A percentile compares a stretch with the other conserved stretches of the same genome.
These are phyloP conservation scores for Thripadectes ignobilis DNA, from an alignment of 2,797 vertebrate species.

Conservation along the genomic window DNA sequence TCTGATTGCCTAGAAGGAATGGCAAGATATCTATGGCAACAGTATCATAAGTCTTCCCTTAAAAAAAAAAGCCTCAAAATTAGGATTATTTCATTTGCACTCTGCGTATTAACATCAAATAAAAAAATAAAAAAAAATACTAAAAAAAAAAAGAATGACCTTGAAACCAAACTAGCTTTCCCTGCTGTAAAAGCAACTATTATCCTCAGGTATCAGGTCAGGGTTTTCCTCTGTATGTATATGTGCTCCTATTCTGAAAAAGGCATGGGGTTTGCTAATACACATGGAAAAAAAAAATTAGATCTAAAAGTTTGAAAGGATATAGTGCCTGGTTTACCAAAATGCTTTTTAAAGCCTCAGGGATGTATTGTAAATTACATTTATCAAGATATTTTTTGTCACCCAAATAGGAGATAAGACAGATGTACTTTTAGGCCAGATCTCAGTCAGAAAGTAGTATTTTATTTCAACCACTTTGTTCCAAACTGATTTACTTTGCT, in stretches of 20 bases:
- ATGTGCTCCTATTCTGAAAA: neutral
- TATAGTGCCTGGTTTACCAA: neutral
- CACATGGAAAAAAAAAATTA: slow-evolving; percentile 17
- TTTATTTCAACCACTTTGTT: slow-evolving; percentile 50
- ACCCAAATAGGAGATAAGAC: slow-evolving; percentile 34
- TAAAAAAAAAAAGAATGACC: slow-evolving; percentile 62
- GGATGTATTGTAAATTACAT: slow-evolving; percentile 9
- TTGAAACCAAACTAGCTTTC: slow-evolving; percentile 69
- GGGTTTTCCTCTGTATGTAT: neutral
- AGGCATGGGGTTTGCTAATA: neutral
- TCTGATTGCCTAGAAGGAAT: slow-evolving; percentile 38
- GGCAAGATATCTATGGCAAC: slow-evolving; percentile 9
- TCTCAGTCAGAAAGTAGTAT: slow-evolving; percentile 46
- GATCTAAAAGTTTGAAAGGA: slow-evolving; percentile 60
- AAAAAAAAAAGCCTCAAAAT: neutral
- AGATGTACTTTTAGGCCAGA: slow-evolving; percentile 67
- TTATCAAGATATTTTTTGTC: slow-evolving; percentile 36
- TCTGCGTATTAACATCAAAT: slow-evolving; percentile 1
- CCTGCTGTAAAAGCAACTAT: neutral
- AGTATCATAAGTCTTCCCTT: neutral
- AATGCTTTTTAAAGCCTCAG: slow-evolving; percentile 31
- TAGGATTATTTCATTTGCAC: neutral
- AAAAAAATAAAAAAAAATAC: neutral
- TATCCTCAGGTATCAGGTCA: neutral
- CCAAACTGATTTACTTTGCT: slow-evolving; percentile 34